A percentile compares a stretch with the other conserved stretches of the same genome.
Evolutionary conservation across 2,113 vertebrate genomes (phyloP).

Genomic region (Dipodomys ordii): DNA sequence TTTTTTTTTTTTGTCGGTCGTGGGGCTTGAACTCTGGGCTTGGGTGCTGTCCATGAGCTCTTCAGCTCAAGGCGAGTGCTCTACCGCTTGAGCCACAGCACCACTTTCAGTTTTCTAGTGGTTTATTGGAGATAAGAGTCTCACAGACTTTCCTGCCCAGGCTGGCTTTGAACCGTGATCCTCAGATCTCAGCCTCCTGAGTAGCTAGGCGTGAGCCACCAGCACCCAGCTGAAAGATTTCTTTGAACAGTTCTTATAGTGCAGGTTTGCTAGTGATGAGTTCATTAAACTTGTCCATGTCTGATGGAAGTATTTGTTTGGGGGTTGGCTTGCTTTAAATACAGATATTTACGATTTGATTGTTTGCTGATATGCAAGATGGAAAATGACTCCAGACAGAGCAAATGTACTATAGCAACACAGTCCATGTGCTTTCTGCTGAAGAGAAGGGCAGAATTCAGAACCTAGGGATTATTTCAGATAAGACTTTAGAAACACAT

Average conservation of each 20-base stretch:
- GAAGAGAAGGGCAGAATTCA: not conserved
- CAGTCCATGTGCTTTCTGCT: not conserved
- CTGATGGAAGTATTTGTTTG: not conserved
- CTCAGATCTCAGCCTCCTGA: too few species aligned
- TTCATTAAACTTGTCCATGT: not conserved
- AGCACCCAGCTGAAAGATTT: not conserved
- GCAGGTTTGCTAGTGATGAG: constrained; percentile 3
- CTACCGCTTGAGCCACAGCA: too few species aligned
- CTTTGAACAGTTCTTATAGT: not conserved
- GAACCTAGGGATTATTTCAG: not conserved
- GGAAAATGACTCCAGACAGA: not conserved
- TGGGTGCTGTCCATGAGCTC: too few species aligned
- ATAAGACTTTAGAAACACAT: not conserved
- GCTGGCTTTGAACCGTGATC: too few species aligned
- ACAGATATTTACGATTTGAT: not conserved
- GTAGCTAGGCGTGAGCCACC: too few species aligned
- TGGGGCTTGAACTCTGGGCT: too few species aligned
- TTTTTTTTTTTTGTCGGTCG: too few species aligned
- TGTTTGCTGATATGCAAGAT: constrained; percentile 21
- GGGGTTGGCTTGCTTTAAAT: constrained; percentile 1
- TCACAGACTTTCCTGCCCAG: too few species aligned
- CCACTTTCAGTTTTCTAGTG: too few species aligned
- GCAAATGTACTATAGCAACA: not conserved
- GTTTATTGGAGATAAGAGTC: too few species aligned
- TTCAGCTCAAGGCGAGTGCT: too few species aligned